Percentiles rank a stretch among this genome's conserved stretches.
phyloP scores from a whole-genome alignment of 1,140 invertebrate species.

The Bombus pascuorum region DNA sequence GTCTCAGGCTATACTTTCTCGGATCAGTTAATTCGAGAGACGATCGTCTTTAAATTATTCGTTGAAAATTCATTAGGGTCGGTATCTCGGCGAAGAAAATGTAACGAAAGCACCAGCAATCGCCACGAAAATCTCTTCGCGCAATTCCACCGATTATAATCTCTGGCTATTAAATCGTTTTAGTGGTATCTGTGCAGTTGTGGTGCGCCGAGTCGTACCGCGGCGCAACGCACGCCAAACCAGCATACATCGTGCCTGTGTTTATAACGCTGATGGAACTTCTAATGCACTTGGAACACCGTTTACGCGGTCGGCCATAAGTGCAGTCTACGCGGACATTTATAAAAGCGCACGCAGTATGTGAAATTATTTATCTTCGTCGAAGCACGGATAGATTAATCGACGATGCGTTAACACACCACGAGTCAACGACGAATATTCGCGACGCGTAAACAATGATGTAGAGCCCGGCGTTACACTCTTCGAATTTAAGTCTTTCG shows the following conservation, averaged over 20 bases:
- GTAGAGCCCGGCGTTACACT: too few species aligned
- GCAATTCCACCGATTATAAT: background rate
- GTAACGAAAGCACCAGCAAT: background rate
- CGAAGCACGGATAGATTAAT: constrained; percentile 13
- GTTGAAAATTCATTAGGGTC: background rate
- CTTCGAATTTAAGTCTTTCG: too few species aligned
- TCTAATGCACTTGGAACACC: constrained; percentile 55
- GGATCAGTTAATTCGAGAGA: too few species aligned
- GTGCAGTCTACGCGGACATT: constrained; percentile 31
- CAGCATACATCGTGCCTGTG: constrained; percentile 19
- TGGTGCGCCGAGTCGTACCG: background rate
- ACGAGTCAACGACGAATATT: too few species aligned
- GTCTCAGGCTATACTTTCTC: background rate
- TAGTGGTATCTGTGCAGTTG: constrained; percentile 13
- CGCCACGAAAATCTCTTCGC: background rate
- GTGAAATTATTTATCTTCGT: constrained; percentile 53
- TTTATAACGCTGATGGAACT: constrained; percentile 60
- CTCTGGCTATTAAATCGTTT: constrained; percentile 36
- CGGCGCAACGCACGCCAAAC: background rate
- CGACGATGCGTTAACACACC: background rate
- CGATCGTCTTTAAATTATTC: background rate
- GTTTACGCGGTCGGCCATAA: constrained; percentile 48
- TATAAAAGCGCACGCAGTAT: constrained; percentile 1
- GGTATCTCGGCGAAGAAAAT: background rate
- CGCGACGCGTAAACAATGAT: too few species aligned